phyloP scores from a whole-genome alignment of 2,797 vertebrate species.

The Typhlichthys subterraneus region DNA sequence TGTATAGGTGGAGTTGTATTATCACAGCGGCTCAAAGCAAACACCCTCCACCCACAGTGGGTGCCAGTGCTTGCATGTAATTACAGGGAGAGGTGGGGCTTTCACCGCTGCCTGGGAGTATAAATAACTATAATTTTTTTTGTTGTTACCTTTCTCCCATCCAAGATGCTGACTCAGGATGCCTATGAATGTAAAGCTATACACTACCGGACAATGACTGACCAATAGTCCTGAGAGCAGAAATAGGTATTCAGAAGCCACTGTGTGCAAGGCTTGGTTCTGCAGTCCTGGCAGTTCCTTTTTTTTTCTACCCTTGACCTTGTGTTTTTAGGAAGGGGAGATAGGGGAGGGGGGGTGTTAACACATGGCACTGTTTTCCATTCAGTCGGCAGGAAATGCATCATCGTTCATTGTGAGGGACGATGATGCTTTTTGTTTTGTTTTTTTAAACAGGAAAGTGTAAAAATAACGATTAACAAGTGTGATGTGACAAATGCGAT shows the following conservation, averaged over 20 bases:
- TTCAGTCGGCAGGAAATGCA: conserved; percentile 95
- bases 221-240: conserved; percentile 17
- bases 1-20: conserved; percentile 47
- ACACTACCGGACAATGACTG: conserved; percentile 7
- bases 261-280: background rate
- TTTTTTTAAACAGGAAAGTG: conserved; percentile 95
- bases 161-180: no score
- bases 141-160: no score
- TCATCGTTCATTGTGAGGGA: conserved; percentile 93
- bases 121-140: no score
- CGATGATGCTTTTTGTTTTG: conserved; percentile 48
- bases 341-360: conserved; percentile 84
- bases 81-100: no score
- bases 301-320: conserved; percentile 55
- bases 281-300: conserved; percentile 14
- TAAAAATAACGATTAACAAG: conserved; percentile 91
- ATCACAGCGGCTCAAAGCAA: conserved; percentile 45
- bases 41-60: conserved; percentile 55
- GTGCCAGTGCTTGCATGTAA: conserved; percentile 16
- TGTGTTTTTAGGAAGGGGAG: conserved; percentile 71
- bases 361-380: conserved; percentile 96
- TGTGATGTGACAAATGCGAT: conserved; percentile 66
- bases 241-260: conserved; percentile 21
- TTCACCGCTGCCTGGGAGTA: no score
- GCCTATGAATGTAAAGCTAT: background rate